A percentile compares a stretch with the other conserved stretches of the same genome.
phyloP scores from a whole-genome alignment of 1,140 invertebrate genomes.

The Bathynomus jamesi region DNA sequence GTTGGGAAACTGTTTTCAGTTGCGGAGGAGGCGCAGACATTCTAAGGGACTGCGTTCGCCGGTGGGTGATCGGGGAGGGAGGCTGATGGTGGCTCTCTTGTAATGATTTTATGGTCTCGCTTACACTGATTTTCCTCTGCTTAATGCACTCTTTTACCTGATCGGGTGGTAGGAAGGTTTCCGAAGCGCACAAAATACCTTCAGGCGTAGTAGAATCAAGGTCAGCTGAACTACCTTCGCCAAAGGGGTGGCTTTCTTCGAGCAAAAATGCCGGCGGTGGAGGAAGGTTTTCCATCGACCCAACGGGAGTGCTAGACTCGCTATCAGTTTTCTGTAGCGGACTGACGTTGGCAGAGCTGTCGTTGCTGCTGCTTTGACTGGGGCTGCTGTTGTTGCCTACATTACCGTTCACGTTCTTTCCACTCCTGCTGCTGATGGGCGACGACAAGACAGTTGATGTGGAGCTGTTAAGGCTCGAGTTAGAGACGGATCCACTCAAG shows the following conservation, averaged over 20 bases:
- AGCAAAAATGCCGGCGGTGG: slow-evolving; percentile 75
- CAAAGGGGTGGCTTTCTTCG: slow-evolving; percentile 19
- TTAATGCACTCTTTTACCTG: slow-evolving; percentile 17
- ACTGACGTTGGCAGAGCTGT: slow-evolving; percentile 24
- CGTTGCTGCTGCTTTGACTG: slow-evolving; percentile 27
- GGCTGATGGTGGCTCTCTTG: slow-evolving; percentile 77
- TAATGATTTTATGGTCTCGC: slow-evolving; percentile 74
- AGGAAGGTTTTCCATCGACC: slow-evolving; percentile 58
- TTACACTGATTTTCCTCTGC: slow-evolving; percentile 54
- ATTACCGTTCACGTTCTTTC: slow-evolving; percentile 26
- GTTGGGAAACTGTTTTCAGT: neutral
- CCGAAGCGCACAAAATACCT: neutral
- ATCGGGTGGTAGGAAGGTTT: neutral
- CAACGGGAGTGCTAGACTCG: slow-evolving; percentile 38
- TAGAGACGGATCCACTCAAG: slow-evolving; percentile 13
- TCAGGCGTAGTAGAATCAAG: slow-evolving; percentile 20
- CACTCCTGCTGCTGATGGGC: slow-evolving; percentile 29
- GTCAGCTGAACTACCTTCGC: slow-evolving; percentile 17
- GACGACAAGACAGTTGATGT: slow-evolving; percentile 27
- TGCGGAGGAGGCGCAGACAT: neutral
- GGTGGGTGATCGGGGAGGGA: slow-evolving; percentile 61
- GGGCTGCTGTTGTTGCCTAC: slow-evolving; percentile 15
- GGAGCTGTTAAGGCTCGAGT: slow-evolving; percentile 29
- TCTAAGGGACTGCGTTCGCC: neutral
- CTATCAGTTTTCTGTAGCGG: slow-evolving; percentile 30